phyloP scores from a whole-genome alignment of 2,888 invertebrate genomes.

The Agonum fuliginosum region DNA sequence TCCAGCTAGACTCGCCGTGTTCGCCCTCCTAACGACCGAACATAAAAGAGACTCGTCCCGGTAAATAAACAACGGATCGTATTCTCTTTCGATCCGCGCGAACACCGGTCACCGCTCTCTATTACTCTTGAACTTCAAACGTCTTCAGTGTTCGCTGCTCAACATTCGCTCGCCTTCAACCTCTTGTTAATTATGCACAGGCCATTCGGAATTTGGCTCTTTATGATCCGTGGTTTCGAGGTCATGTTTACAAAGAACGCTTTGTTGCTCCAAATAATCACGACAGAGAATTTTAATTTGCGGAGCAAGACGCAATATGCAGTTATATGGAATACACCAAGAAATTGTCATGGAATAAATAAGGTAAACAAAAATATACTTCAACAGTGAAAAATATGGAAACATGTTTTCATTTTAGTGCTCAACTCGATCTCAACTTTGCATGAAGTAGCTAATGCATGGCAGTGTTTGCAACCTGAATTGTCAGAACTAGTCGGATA shows the following conservation, averaged over 20 bases:
- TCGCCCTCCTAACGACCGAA: conserved; percentile 42
- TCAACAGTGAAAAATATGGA: too few relatives aligned
- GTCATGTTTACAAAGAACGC: conserved; percentile 21
- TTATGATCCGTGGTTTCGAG: conserved; percentile 30
- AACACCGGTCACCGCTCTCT: conserved; percentile 20
- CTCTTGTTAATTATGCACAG: conserved; percentile 27
- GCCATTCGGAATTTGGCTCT: conserved; percentile 24
- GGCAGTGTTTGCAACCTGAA: too few relatives aligned
- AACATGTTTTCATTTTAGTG: too few relatives aligned
- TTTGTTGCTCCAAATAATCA: conserved; percentile 9
- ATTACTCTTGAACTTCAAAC: conserved; percentile 42
- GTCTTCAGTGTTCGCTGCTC: too few relatives aligned
- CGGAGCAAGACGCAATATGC: background rate
- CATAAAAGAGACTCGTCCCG: conserved; percentile 45
- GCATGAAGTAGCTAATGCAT: too few relatives aligned
- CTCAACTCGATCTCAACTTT: too few relatives aligned
- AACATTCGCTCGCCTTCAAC: conserved; percentile 16
- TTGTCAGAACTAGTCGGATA: too few relatives aligned
- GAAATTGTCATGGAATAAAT: too few relatives aligned
- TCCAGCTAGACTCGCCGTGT: background rate
- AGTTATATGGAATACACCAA: too few relatives aligned
- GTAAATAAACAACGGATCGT: conserved; percentile 55
- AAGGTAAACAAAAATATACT: too few relatives aligned
- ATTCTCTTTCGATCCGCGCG: conserved; percentile 43
- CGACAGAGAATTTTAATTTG: background rate